A percentile compares a stretch with the other conserved stretches of the same genome.
Conservation (phyloP, 2,888 invertebrate genomes). For the Neoitamus cyanurus region DNA sequence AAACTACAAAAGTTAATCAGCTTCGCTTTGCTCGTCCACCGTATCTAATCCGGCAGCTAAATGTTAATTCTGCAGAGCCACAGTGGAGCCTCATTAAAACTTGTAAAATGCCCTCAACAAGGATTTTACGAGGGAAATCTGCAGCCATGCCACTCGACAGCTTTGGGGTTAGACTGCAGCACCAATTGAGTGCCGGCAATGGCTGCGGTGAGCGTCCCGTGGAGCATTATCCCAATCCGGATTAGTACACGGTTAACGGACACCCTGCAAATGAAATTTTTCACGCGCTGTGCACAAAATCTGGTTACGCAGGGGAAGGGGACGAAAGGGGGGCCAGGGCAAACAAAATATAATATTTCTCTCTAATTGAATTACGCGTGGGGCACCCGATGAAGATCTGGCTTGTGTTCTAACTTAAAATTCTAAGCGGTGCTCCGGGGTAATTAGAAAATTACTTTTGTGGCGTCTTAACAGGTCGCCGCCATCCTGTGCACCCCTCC, state of each 20-base stretch:
- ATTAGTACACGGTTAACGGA: background rate
- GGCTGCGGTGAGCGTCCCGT: too few species aligned
- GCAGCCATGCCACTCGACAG: background rate
- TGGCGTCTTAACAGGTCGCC: background rate
- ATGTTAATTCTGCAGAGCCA: background rate
- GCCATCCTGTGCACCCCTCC: background rate
- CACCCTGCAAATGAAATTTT: background rate
- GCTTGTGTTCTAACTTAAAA: background rate
- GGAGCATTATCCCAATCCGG: background rate
- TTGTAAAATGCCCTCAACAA: background rate
- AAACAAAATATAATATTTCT: background rate
- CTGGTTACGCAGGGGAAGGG: background rate
- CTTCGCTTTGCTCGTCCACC: background rate
- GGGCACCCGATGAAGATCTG: background rate
- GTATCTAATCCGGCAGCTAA: background rate
- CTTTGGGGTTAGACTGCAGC: background rate
- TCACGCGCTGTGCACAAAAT: background rate
- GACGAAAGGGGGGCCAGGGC: background rate
- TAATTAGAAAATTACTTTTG: conserved; percentile 21
- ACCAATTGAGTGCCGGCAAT: too few species aligned
- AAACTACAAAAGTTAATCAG: background rate
- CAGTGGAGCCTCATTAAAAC: background rate
- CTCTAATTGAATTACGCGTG: background rate
- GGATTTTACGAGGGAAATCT: background rate
- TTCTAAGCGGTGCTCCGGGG: background rate